Base-by-base conservation (phyloP, 2,113 vertebrate species). In the Clarias macrocephalus region DNA sequence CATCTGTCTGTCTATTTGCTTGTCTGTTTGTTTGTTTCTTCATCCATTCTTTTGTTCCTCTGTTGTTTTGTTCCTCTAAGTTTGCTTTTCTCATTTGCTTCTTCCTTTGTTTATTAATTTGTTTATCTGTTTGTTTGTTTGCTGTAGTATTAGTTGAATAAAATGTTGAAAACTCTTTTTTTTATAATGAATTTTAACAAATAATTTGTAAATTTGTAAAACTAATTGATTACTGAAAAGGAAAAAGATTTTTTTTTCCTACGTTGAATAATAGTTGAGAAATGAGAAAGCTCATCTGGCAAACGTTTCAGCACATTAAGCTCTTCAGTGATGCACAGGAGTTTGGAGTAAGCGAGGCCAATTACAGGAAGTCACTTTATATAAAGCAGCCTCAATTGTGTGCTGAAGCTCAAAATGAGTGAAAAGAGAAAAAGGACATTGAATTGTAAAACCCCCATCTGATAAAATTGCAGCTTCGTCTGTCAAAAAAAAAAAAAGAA, bases 231-330 rank as follows among this genome's bases (percentile, higher is more conserved):
- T 80, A 19, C 3, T 33, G 19, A 59, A 59, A 28, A 21, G 23
- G 21, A 19, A n/a, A 77, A 2, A 0, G 10, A 4, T 6, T 30
- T 37, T 80, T 59, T 56, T n/a, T 70, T 37, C 33, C 52, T n/a
- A 5, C 11, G 63, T 23, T 9, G 52, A 80, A 57, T 80, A 80
- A 80, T 68, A 25, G 28, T 12, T 48, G 52, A 59, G 76, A 86
- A 57, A 57, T 80, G 42, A n/a, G 30, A 70, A 70, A 68, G 85
- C 28, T 80, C 52, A 80, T 60, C 85, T 86, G 76, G 76, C 63
- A 37, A 33, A 42, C 21, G 15, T 80, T 80, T 86, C 76, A 80
- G 76, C 85, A 80, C 85, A 86, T 80, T 86, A 86, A 80, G 52
- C 76, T 80, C 52, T 56, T 86, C 83, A 80, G 13, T 54, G 48